Percentiles rank a stretch among this genome's conserved stretches.
Evolutionary conservation across 1,140 invertebrate genomes (phyloP).

Genomic region (Sweltsa coloradensis): DNA sequence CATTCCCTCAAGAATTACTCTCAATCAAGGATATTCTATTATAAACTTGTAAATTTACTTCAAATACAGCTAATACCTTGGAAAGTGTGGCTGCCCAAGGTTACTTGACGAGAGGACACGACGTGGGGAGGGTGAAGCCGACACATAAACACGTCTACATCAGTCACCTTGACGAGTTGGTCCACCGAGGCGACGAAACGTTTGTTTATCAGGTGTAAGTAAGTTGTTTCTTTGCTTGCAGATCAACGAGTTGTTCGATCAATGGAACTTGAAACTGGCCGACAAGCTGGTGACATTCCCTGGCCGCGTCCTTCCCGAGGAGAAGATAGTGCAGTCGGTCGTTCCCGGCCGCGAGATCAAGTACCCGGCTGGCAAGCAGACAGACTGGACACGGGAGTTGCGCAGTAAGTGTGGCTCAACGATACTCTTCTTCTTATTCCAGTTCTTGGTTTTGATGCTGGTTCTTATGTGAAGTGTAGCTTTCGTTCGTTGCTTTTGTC

Average conservation of each 20-base stretch:
- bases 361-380: slow-evolving; percentile 21
- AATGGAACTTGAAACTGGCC: slow-evolving; percentile 50
- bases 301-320: slow-evolving; percentile 39
- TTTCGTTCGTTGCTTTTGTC: no score
- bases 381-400: slow-evolving; percentile 51
- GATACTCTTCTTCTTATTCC: no score
- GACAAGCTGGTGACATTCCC: slow-evolving; percentile 40
- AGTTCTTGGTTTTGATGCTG: no score
- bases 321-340: slow-evolving; percentile 21
- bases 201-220: neutral
- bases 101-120: neutral
- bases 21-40: neutral
- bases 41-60: neutral
- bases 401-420: no score
- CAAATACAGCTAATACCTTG: neutral
- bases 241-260: slow-evolving; percentile 38
- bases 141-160: neutral
- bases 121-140: neutral
- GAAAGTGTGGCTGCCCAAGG: neutral
- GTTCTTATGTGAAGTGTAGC: no score
- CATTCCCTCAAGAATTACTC: neutral
- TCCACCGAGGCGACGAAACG: neutral
- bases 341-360: neutral
- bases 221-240: slow-evolving; percentile 16
- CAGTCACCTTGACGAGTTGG: neutral